Base-by-base conservation (phyloP, 2,113 vertebrate species). In the Artemisiospiza belli region DNA sequence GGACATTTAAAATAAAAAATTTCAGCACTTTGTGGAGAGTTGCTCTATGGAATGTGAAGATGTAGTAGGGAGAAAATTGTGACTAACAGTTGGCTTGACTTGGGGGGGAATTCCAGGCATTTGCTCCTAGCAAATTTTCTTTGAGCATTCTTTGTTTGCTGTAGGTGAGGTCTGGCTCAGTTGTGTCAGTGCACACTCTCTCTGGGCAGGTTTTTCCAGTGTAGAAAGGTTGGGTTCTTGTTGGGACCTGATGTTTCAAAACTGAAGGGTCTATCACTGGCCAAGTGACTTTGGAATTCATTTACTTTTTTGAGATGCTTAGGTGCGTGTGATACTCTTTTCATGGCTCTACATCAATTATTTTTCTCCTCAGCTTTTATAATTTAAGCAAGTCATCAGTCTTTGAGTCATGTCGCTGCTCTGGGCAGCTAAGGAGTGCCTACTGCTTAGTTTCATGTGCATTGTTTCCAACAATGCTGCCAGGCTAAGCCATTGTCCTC, bases 31-130 rank as follows among this genome's bases (percentile, higher is more conserved):
- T 69, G 27, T 74, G 63, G 67, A 70, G 39, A 23, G 35, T 35
- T 69, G 14, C 23, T 85, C 8, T 85, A 4, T 76, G 72, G 84
- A 90, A 80, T 74, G 54, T 70, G 63, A 69, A 62, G 67, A 66
- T 94, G 51, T 67, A 67, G 59, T 68, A n/a, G 47, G 22, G 41
- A 92, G 78, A 94, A 82, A 66, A 57, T 62, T 64, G 43, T 84
- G 72, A 57, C 51, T 59, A 73, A 61, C 49, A 62, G 67, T 75
- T 8, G 0, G 30, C 20, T 77, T 87, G 13, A 62, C 46, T 62
- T 69, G n/a, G 35, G 44, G 57, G 84, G 57, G 61, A 95, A 92
- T 95, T 96, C 75, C 79, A 83, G 87, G 67, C 47, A 59, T 83
- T 90, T 62, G 22, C 63, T 94, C 46, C 51, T 66, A 85, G 78